Evolutionary conservation across 2,888 invertebrate species (phyloP).

Genomic region (Prosapia bicincta): DNA sequence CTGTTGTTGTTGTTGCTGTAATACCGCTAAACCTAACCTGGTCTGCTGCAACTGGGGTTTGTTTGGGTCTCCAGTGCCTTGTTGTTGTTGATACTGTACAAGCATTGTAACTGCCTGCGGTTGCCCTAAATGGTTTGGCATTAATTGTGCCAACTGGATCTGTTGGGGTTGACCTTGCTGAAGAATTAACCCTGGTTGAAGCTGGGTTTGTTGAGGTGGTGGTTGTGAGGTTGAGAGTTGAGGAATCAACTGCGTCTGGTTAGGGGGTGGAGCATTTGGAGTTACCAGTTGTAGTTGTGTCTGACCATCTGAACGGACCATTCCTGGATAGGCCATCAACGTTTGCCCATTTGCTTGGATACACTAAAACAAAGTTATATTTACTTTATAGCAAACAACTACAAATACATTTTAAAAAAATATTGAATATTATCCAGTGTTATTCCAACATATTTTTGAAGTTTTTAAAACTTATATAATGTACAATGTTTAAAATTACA

Average conservation of each 20-base stretch:
- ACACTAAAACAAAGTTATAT: constrained; percentile 15
- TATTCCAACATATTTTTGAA: too few species aligned
- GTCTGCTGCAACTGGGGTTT: constrained; percentile 13
- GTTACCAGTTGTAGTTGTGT: neutral
- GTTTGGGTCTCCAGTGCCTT: constrained; percentile 14
- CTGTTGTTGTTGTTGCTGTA: neutral
- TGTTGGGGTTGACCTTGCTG: constrained; percentile 45
- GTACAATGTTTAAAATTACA: too few species aligned
- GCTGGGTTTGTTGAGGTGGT: constrained; percentile 42
- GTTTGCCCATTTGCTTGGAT: constrained; percentile 21
- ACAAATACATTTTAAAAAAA: too few species aligned
- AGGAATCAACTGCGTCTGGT: neutral
- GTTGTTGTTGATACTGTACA: constrained; percentile 14
- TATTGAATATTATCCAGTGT: too few species aligned
- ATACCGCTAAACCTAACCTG: neutral
- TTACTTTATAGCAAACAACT: too few species aligned
- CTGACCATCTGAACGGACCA: neutral
- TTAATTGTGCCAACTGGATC: constrained; percentile 47
- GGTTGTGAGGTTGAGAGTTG: constrained; percentile 11
- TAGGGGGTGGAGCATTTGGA: neutral
- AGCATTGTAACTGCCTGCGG: constrained; percentile 33
- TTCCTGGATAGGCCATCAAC: constrained; percentile 13
- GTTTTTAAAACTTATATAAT: too few species aligned
- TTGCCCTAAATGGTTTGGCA: constrained; percentile 46
- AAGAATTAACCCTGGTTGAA: constrained; percentile 42